Percentiles rank a stretch among this genome's conserved stretches.
These are phyloP conservation scores for Lepus americanus DNA, from an alignment of 2,113 vertebrate species.

Conservation along the genomic window DNA sequence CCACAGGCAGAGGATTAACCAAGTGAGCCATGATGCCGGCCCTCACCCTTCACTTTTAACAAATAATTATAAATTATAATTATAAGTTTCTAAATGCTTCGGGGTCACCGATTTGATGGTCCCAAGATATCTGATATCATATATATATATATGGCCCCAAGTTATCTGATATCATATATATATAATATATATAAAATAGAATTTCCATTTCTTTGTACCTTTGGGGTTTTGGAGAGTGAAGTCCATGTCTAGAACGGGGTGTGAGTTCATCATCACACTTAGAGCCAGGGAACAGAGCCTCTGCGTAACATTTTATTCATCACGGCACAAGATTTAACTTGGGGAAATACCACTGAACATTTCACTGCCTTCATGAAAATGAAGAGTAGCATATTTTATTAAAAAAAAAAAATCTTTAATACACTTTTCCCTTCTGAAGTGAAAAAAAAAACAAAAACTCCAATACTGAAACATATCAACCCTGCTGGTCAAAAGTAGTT, in stretches of 20 bases:
- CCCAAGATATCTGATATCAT: background rate
- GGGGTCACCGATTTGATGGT: background rate
- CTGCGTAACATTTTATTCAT: conserved; percentile 90
- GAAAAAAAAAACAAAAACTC: conserved; percentile 62
- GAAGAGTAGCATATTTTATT: conserved; percentile 85
- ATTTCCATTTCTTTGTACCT: background rate
- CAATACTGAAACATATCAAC: conserved; percentile 85
- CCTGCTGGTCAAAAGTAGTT: conserved; percentile 80
- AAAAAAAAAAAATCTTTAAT: conserved; percentile 75
- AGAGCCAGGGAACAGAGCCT: conserved; percentile 62
- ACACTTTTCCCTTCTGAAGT: conserved; percentile 83
- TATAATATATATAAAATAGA: background rate
- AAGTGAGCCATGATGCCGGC: background rate
- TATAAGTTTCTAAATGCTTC: background rate
- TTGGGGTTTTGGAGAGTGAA: background rate
- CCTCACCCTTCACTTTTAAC: background rate
- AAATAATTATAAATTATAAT: background rate
- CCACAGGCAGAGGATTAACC: too few species aligned
- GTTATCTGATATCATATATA: background rate
- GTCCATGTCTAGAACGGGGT: background rate
- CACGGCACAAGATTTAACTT: conserved; percentile 91
- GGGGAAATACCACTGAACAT: conserved; percentile 89
- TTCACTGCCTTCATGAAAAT: conserved; percentile 83
- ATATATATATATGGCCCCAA: background rate
- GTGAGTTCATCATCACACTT: background rate